Base-by-base conservation (phyloP, 2,888 invertebrate species). In the Creontiades dilutus region DNA sequence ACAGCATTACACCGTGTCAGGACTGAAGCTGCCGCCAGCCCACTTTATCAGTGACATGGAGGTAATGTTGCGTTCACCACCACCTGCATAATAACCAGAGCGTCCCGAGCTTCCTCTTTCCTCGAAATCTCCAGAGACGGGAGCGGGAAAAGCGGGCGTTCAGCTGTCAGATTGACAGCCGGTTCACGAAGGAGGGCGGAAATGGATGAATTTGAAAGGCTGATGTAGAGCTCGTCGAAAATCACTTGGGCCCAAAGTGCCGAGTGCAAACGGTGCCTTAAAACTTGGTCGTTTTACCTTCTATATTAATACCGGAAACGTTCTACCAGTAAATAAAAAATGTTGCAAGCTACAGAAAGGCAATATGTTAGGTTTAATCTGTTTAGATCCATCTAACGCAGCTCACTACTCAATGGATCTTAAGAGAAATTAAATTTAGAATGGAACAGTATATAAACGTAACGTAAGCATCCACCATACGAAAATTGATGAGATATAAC, bases 121-220 rank as follows among this genome's bases (percentile, higher is more conserved):
- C 47, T 37, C 78, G 46, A 19, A 47, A 28, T 16, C 78, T 46
- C 19, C 3, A 3, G 78, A 46, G 28, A 13, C 27, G 37, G 37
- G 16, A 27, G n/a, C n/a, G 5, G 3, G 76, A 76, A 27, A 7
- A 14, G 78, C 68, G 14, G 0, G 68, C 23, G 27, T 68, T 68
- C 68, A 23, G 23, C 46, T 80, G 37, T n/a, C 78, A 46, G 78
- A 3, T 16, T 80, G 78, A 80, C 46, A 80, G n/a, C 78, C 37
- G 78, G 14, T 12, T 14, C n/a, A 47, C 16, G 27, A 52, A 23
- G 4, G 82, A 16, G 27, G 52, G 0, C 27, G 82, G 27, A 12
- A 52, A 82, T 52, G 82, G 82, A 82, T 82, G 82, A 82, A 82
- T 82, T 82, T 82, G 82, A 82, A 82, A 82, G 82, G 82, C 55